Percentiles rank a stretch among this genome's conserved stretches.
Evolutionary conservation across 1,140 invertebrate species (phyloP).

Genomic region (Asobara japonica): DNA sequence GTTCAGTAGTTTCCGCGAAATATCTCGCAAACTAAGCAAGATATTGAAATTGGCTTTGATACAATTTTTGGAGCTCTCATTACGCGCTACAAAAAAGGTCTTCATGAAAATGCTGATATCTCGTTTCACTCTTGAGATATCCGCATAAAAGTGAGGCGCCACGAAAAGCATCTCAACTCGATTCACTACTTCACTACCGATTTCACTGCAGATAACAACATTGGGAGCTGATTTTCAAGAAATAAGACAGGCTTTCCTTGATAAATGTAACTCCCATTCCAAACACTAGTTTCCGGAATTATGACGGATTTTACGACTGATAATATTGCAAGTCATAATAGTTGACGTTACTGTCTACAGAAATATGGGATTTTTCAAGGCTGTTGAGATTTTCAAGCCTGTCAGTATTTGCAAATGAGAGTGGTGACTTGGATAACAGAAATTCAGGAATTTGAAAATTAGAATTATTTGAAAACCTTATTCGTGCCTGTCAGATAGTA

Average conservation of each 20-base stretch:
- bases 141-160: neutral
- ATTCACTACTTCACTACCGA: neutral
- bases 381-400: too few relatives aligned
- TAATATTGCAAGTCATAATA: neutral
- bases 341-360: neutral
- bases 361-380: neutral
- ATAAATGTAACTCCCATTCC: too few relatives aligned
- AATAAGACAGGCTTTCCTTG: too few relatives aligned
- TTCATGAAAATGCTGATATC: neutral
- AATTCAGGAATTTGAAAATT: too few relatives aligned
- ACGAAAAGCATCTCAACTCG: too few relatives aligned
- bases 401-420: too few relatives aligned
- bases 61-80: neutral
- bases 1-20: too few relatives aligned
- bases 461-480: too few relatives aligned
- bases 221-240: too few relatives aligned
- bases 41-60: neutral
- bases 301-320: neutral
- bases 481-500: too few relatives aligned
- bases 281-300: constrained; percentile 3
- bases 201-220: too few relatives aligned
- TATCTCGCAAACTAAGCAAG: neutral
- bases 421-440: too few relatives aligned
- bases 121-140: neutral
- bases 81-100: neutral